Base-by-base conservation (phyloP, 2,797 vertebrate species). In the Hapalemur alaotrensis region DNA sequence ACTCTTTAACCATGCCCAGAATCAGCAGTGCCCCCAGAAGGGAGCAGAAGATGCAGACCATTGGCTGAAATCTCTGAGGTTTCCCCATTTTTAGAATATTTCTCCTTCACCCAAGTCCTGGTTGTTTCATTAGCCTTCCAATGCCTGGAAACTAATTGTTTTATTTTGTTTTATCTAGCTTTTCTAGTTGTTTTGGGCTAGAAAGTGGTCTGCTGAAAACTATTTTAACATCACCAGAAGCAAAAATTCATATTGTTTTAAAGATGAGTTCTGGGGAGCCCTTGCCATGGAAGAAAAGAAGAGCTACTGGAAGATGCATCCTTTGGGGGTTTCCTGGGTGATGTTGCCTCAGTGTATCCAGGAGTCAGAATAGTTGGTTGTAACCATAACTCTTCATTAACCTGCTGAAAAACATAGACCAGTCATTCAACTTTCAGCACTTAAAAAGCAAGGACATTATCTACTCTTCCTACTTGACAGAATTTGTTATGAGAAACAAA, bases 401-500 rank as follows among this genome's bases (percentile, higher is more conserved):
- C 35, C 25, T 67, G 32, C 17, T 89, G 13, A 63, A 76, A 67
- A 91, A 75, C 15, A 61, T 4, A 70, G 3, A 43, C 22, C 6
- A 79, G 28, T 3, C 72, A 54, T 50, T 85, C 35, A 76, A 46
- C 22, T 72, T 94, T 65, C 7, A 41, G 32, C 15, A 91, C 22
- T 38, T 72, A 89, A 80, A 88, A 85, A 70, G 73, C 15, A 9
- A 86, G 23, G 61, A 43, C 20, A 57, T 28, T 84, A 70, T 91
- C 69, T 93, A 32, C 9, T 87, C 25, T 78, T 57, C 41, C 83
- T 78, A 79, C 9, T 63, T 87, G 11, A 92, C 22, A 52, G 43
- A 86, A 63, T 35, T 35, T 92, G 13, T 72, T 72, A 48, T 32
- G 25, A 96, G 88, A 94, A 95, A 73, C 41, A 93, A 70, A 75